These are phyloP conservation scores for Pyrocoelia pectoralis DNA, from an alignment of 2,888 invertebrate genomes.

Conservation along the genomic window DNA sequence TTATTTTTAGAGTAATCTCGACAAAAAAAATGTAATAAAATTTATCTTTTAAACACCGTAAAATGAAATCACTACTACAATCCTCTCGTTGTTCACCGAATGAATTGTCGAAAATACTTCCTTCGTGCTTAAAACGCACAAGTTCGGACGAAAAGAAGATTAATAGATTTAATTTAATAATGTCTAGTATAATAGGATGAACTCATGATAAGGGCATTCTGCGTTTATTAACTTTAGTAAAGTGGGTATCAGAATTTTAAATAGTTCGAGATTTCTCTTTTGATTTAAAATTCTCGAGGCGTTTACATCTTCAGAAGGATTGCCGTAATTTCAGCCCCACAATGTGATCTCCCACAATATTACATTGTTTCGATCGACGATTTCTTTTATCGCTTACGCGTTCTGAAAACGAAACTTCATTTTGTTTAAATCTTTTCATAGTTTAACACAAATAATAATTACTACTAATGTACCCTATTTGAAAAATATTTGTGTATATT, in stretches of 20 bases:
- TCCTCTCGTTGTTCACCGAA: slow-evolving; percentile 26
- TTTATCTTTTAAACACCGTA: slow-evolving; percentile 1
- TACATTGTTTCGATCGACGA: not conserved
- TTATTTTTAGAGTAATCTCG: not conserved
- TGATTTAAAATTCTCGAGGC: slow-evolving; percentile 30
- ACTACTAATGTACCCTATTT: too few relatives aligned
- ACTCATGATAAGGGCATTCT: slow-evolving; percentile 32
- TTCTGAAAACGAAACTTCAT: not conserved
- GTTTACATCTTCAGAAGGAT: slow-evolving; percentile 19
- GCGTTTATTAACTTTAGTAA: slow-evolving; percentile 34
- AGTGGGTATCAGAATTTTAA: slow-evolving; percentile 36
- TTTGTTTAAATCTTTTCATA: too few relatives aligned
- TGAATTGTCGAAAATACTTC: slow-evolving; percentile 26
- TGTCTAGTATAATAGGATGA: slow-evolving; percentile 40
- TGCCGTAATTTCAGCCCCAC: slow-evolving; percentile 18
- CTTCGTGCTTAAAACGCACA: slow-evolving; percentile 23
- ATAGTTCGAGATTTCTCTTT: slow-evolving; percentile 27
- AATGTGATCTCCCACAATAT: slow-evolving; percentile 15
- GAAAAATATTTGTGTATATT: too few relatives aligned
- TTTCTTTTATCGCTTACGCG: slow-evolving; percentile 1
- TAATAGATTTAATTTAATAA: slow-evolving; percentile 47
- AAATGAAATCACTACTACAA: slow-evolving; percentile 19
- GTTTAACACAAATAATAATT: too few relatives aligned
- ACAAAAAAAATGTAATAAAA: not conserved
- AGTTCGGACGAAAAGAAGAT: slow-evolving; percentile 37